These are phyloP conservation scores for Tauraco erythrolophus DNA, from an alignment of 2,113 vertebrate species.

Conservation along the genomic window DNA sequence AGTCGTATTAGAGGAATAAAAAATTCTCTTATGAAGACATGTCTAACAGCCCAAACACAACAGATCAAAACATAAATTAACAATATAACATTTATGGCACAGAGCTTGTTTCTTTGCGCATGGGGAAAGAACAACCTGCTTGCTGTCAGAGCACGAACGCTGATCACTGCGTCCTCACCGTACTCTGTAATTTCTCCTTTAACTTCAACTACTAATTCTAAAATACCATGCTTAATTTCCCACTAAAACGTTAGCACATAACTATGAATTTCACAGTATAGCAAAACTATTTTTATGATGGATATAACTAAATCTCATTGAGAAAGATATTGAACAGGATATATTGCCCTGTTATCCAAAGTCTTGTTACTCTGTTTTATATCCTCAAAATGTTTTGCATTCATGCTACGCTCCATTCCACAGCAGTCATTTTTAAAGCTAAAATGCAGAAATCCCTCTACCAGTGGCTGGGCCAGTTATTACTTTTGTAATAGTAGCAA, in stretches of 20 bases:
- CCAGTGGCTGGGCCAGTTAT: neutral
- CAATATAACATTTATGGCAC: neutral
- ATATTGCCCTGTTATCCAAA: neutral
- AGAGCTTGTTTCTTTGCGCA: neutral
- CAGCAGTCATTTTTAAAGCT: neutral
- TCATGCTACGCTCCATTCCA: neutral
- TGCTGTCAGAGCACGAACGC: neutral
- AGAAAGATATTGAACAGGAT: neutral
- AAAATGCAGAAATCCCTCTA: neutral
- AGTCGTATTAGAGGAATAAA: neutral
- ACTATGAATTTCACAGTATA: neutral
- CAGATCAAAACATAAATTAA: neutral
- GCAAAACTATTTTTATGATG: neutral
- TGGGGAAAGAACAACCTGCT: neutral
- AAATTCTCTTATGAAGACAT: neutral
- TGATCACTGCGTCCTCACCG: neutral
- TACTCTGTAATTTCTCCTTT: neutral
- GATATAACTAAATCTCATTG: neutral
- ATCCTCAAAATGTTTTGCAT: slow-evolving; percentile 1
- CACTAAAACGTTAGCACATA: neutral
- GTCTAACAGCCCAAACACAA: neutral
- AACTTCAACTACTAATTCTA: neutral
- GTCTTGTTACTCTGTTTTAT: neutral
- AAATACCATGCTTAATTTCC: neutral
- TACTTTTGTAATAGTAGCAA: neutral